Evolutionary conservation across 2,797 vertebrate genomes (phyloP), one percentile per base, ranked within the genome.

Genomic region (Tangara arthus): DNA sequence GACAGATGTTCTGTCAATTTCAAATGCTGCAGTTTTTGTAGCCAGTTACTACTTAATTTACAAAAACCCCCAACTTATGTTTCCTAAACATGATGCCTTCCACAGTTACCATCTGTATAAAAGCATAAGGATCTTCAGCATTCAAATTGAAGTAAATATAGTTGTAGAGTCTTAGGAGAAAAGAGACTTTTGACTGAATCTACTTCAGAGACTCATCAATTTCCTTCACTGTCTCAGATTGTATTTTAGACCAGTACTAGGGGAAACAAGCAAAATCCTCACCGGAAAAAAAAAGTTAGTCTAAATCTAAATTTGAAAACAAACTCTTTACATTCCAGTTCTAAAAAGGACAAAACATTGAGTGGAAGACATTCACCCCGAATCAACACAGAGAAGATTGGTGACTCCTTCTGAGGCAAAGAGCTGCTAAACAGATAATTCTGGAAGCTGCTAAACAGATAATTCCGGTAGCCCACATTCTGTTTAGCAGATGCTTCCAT

Each of bases 381-480:
- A 72, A 35, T 63, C 49, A 68, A 57, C 34, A 46, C 2, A 2
- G 30, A 63, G 61, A 70, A 80, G 56, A 65, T 1, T 2, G 42
- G 26, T 23, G 30, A 32, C 23, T 24, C 27, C 12, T 8, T 59
- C 23, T 63, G 39, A 65, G 34, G 17, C 66, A 71, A 89, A 77
- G 82, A 96, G 64, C 82, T 85, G 95, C 57, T 91, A 83, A 92
- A 71, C 12, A 71, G 71, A 50, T 28, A 50, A 50, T 50, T 47
- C 46, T 47, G 46, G 46, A 78, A 96, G 63, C 81, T 87, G 95
- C 56, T 94, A 82, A 92, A 66, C 14, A 70, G 71, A 28, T 50
- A 64, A n/a, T 66, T 56, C 34, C 3, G 46, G 49, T 9, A 85
- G 46, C 32, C 32, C 53, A 24, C 35, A 16, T 44, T 68, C 35